A percentile compares a stretch with the other conserved stretches of the same genome.
phyloP scores from a whole-genome alignment of 2,797 vertebrate species.

The Neoniphon sammara region DNA sequence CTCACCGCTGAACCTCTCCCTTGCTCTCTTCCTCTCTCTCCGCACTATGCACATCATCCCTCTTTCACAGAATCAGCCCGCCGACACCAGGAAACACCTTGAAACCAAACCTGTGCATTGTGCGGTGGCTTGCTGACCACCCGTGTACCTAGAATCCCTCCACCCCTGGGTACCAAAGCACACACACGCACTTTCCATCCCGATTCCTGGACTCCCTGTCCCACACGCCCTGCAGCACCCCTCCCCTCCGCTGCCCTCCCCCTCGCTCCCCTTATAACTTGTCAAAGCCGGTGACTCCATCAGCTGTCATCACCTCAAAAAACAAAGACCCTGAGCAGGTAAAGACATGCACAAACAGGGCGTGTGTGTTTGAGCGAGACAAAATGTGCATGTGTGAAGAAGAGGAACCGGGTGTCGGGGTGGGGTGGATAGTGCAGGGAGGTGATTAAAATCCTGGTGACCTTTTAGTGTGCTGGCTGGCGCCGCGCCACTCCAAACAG shows the following conservation, averaged over 20 bases:
- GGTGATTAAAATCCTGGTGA: slow-evolving; percentile 66
- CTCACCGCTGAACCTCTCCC: slow-evolving; percentile 53
- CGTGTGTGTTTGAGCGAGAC: background rate
- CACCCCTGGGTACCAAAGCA: background rate
- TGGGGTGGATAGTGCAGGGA: slow-evolving; percentile 31
- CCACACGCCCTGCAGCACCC: background rate
- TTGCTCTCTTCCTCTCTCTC: slow-evolving; percentile 4
- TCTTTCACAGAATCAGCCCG: slow-evolving; percentile 73
- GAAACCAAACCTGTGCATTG: slow-evolving; percentile 67
- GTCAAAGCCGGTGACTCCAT: slow-evolving; percentile 6
- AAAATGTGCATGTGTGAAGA: background rate
- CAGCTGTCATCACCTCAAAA: background rate
- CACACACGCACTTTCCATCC: slow-evolving; percentile 44
- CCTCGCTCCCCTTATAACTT: background rate
- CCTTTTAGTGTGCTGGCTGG: slow-evolving; percentile 70
- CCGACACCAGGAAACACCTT: slow-evolving; percentile 72
- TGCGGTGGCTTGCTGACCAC: slow-evolving; percentile 8
- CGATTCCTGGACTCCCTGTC: slow-evolving; percentile 13
- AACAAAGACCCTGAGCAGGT: slow-evolving; percentile 7
- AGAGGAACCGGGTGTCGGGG: background rate
- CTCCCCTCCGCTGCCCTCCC: no score
- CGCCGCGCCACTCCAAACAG: slow-evolving; percentile 75
- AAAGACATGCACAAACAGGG: background rate
- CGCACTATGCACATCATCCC: slow-evolving; percentile 69
- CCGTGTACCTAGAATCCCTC: slow-evolving; percentile 23